Base-by-base conservation (phyloP, 1,140 invertebrate species). In the Lucilia cuprina region DNA sequence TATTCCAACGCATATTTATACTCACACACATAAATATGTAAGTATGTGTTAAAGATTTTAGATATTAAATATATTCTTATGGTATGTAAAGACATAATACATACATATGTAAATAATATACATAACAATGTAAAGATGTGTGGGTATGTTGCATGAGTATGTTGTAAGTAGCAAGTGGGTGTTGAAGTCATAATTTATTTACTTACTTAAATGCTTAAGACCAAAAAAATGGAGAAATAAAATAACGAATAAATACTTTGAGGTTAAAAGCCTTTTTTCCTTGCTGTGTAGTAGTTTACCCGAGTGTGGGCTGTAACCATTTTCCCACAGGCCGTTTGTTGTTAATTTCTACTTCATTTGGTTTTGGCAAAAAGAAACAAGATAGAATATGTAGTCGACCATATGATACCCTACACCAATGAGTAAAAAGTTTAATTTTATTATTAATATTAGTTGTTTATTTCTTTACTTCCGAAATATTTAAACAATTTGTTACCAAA, bases 111-210 rank as follows among this genome's bases (percentile, higher is more conserved):
- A 30, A 30, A 30, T 55, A 12, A 41, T 8, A 41, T 41, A 41
- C 10, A 41, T 41, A 2, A 41, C 10, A 41, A 41, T 41, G 41
- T 41, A 41, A 41, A 10, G 7, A 55, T 55, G 50, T 55, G 3
- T 55, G 17, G 17, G 17, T 55, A 5, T 12, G 17, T 10, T 5
- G 12, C 12, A 55, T 55, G 12, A 5, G 55, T n/a, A 17, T 60
- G 55, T n/a, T 60, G 14, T 70, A 70, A 21, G 65, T 19, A 2
- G 65, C 19, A 21, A 21, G 65, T 21, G 65, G 65, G 65, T 70
- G 65, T 70, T 70, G 65, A 70, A 21, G 65, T 70, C 65, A 70
- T 70, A 70, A 70, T 70, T 70, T 70, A 21, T 70, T 70, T 21
- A n/a, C 19, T 21, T 70, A 25, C 21, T 70, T 70, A 70, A 70